phyloP scores from a whole-genome alignment of 2,888 invertebrate genomes.

The Diplolepis rosae region DNA sequence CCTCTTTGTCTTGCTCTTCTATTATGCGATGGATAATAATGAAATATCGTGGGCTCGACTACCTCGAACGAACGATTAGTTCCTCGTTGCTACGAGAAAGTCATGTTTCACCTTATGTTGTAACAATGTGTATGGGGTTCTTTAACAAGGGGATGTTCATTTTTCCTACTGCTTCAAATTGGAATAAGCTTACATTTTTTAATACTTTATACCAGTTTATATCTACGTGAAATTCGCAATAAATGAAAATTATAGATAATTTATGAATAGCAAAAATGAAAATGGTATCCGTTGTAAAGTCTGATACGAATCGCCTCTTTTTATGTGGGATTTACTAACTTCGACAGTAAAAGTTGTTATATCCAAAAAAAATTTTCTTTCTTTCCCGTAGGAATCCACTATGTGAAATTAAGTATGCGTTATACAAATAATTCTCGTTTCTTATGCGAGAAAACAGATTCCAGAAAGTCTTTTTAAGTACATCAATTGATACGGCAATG shows the following conservation, averaged over 20 bases:
- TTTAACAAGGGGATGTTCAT: neutral
- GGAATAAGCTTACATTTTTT: too few relatives aligned
- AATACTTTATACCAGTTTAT: too few relatives aligned
- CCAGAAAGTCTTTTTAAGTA: slow-evolving; percentile 12
- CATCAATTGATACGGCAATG: slow-evolving; percentile 3
- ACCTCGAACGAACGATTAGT: neutral
- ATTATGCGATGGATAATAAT: slow-evolving; percentile 8
- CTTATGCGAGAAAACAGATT: slow-evolving; percentile 13
- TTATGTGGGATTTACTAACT: neutral
- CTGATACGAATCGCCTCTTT: slow-evolving; percentile 7
- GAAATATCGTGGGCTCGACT: slow-evolving; percentile 15
- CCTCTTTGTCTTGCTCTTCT: neutral
- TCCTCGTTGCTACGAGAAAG: neutral
- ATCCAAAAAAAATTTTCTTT: slow-evolving; percentile 7
- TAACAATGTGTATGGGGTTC: slow-evolving; percentile 1
- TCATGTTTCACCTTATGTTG: slow-evolving; percentile 6
- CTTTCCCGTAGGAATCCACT: neutral
- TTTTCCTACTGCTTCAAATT: too few relatives aligned
- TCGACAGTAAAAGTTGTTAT: slow-evolving; percentile 17
- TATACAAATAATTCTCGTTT: slow-evolving; percentile 18
- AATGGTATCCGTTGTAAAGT: too few relatives aligned
- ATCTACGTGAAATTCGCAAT: too few relatives aligned
- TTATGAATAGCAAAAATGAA: too few relatives aligned
- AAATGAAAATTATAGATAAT: too few relatives aligned
- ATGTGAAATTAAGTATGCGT: slow-evolving; percentile 8